These are phyloP conservation scores for Dinoponera quadriceps DNA, from an alignment of 1,140 invertebrate species.

Conservation along the genomic window DNA sequence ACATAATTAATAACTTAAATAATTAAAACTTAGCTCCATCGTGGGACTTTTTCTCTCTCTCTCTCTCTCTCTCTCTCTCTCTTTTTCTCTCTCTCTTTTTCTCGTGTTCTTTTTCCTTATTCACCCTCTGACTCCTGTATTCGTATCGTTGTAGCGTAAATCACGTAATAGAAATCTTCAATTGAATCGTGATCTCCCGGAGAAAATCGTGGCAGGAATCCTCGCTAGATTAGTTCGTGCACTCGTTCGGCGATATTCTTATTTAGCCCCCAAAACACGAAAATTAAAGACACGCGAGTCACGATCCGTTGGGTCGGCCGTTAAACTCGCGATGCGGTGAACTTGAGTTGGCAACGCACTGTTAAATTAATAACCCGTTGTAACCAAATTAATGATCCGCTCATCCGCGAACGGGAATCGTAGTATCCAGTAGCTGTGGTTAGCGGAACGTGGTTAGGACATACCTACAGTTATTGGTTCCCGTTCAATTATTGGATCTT, in stretches of 20 bases:
- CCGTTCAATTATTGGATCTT: slow-evolving; percentile 68
- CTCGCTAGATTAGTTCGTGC: not conserved
- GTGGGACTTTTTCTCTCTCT: too few species aligned
- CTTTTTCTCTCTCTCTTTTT: too few species aligned
- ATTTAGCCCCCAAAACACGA: not conserved
- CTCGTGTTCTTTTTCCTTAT: too few species aligned
- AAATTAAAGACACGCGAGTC: slow-evolving; percentile 2
- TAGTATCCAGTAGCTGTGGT: slow-evolving; percentile 66
- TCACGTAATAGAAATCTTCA: not conserved
- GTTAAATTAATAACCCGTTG: slow-evolving; percentile 72
- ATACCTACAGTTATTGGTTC: slow-evolving; percentile 68
- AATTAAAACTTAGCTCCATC: too few species aligned
- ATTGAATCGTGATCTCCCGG: not conserved
- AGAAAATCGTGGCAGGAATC: slow-evolving; percentile 7
- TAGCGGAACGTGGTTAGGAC: slow-evolving; percentile 61
- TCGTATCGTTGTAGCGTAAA: not conserved
- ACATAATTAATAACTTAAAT: not conserved
- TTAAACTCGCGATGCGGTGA: slow-evolving; percentile 40
- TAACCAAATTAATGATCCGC: slow-evolving; percentile 72
- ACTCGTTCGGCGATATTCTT: not conserved
- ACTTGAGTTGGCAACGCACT: slow-evolving; percentile 61
- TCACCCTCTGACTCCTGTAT: not conserved
- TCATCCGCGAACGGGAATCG: slow-evolving; percentile 65
- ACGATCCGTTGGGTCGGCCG: not conserved
- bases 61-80: too few species aligned